Conservation (phyloP, 2,797 vertebrate genomes). For the Acanthiza pusilla region DNA sequence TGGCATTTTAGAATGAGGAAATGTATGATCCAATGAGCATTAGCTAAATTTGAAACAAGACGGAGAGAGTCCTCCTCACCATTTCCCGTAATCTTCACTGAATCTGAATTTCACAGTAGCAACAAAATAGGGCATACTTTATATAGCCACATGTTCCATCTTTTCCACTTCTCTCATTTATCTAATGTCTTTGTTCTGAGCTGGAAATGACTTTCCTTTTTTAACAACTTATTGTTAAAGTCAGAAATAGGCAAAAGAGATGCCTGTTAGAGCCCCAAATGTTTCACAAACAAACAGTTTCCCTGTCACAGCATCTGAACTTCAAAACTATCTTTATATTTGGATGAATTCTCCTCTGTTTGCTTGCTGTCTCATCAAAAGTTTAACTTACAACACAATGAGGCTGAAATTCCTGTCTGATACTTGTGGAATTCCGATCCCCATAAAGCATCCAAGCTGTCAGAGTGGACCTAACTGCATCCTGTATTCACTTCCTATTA, state of each 20-base stretch:
- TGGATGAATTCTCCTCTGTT: background rate
- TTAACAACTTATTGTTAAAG: background rate
- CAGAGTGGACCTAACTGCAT: background rate
- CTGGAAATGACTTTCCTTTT: background rate
- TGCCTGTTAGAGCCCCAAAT: background rate
- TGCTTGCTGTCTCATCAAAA: background rate
- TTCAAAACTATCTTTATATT: background rate
- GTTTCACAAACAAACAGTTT: background rate
- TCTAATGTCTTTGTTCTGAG: background rate
- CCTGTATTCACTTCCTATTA: background rate
- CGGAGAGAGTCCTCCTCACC: background rate
- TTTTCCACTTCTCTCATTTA: conserved; percentile 24
- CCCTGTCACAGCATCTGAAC: background rate
- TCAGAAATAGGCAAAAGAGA: background rate
- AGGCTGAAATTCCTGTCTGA: background rate
- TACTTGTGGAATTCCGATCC: background rate
- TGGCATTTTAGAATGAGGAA: background rate
- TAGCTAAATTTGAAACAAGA: conserved; percentile 24
- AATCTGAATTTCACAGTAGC: background rate
- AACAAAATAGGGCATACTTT: conserved; percentile 1
- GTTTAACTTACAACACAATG: background rate
- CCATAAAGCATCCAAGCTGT: background rate
- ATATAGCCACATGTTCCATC: background rate
- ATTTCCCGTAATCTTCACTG: background rate
- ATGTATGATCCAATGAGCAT: background rate